Percentiles rank a stretch among this genome's conserved stretches.
phyloP scores from a whole-genome alignment of 2,888 invertebrate species.

The Cephonodes hylas region DNA sequence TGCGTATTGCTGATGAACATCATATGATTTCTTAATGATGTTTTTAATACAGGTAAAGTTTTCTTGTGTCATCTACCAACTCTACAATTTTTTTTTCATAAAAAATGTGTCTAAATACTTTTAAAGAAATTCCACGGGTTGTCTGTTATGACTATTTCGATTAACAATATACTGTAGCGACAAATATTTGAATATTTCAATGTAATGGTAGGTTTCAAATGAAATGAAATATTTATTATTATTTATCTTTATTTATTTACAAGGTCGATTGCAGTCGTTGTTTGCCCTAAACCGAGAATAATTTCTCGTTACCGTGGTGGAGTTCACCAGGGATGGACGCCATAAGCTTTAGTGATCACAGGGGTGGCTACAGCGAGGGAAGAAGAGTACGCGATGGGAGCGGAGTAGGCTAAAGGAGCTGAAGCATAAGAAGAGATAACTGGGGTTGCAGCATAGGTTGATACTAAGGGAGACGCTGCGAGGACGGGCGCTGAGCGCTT shows the following conservation, averaged over 20 bases:
- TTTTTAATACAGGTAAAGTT: too few species aligned
- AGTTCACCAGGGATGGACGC: slow-evolving; percentile 63
- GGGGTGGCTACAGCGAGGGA: slow-evolving; percentile 50
- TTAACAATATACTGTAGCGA: too few species aligned
- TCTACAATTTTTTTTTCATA: too few species aligned
- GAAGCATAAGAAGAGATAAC: too few species aligned
- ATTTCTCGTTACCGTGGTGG: slow-evolving; percentile 51
- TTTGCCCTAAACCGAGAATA: slow-evolving; percentile 51
- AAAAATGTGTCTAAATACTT: too few species aligned
- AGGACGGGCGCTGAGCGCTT: slow-evolving; percentile 60
- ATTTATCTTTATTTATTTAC: slow-evolving; percentile 46
- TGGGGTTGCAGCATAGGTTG: slow-evolving; percentile 49
- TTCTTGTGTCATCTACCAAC: too few species aligned
- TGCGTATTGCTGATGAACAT: too few species aligned
- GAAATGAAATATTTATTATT: not conserved
- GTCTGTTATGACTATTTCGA: too few species aligned
- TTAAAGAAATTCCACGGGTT: too few species aligned
- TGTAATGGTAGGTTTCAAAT: too few species aligned
- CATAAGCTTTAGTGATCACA: slow-evolving; percentile 53
- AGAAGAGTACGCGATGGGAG: slow-evolving; percentile 46
- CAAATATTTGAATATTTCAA: too few species aligned
- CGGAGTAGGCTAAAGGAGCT: slow-evolving; percentile 43
- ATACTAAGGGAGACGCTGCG: slow-evolving; percentile 45
- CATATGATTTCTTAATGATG: too few species aligned
- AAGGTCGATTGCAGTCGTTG: slow-evolving; percentile 46